phyloP scores from a whole-genome alignment of 2,113 vertebrate species.

The Rhegmatorhina hoffmannsi region DNA sequence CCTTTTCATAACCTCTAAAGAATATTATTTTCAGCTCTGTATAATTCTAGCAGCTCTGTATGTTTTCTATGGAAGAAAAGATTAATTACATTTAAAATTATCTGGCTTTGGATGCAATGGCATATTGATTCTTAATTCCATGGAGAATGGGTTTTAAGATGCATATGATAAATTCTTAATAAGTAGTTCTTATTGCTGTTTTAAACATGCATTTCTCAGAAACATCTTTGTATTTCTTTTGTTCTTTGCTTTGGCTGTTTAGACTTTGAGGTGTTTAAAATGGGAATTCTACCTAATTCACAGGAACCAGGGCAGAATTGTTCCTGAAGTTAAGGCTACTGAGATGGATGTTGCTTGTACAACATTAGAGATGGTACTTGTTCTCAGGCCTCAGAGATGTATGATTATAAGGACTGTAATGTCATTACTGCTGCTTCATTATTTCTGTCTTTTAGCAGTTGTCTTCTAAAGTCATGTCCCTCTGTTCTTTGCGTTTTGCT shows the following conservation, averaged over 20 bases:
- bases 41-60: neutral
- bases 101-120: neutral
- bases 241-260: neutral
- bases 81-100: neutral
- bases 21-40: neutral
- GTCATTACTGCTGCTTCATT: neutral
- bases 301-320: neutral
- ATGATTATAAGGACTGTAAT: neutral
- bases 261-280: neutral
- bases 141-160: neutral
- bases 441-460: neutral
- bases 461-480: neutral
- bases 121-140: neutral
- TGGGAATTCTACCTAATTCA: neutral
- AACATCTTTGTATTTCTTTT: neutral
- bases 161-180: conserved; percentile 3
- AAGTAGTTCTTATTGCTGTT: neutral
- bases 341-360: neutral
- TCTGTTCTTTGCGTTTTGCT: neutral
- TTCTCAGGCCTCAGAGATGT: neutral
- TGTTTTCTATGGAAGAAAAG: neutral
- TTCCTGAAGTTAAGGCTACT: neutral
- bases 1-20: neutral
- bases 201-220: neutral
- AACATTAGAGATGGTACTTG: neutral